Evolutionary conservation across 2,113 vertebrate genomes (phyloP), one percentile per base, ranked within the genome.

Genomic region (Psophia crepitans): DNA sequence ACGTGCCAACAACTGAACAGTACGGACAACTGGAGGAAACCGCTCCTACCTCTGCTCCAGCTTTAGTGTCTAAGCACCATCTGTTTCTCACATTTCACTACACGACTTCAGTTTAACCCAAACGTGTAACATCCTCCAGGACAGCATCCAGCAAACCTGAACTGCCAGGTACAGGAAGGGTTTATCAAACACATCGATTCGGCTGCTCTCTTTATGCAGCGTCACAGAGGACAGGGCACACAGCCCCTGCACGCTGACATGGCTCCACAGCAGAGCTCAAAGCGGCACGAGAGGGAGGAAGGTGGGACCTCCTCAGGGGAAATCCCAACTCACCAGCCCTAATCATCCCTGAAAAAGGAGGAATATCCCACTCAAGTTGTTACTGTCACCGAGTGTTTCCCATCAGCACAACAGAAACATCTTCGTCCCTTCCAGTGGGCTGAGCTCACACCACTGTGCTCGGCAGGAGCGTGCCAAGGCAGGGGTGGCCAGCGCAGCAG

Each of bases 361-460:
- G 23, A 49, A 39, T 8, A 41, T 24, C 61, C 69, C 22, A 37
- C 9, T 20, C 43, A 13, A 7, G 21, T 27, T 64, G 9, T 26
- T n/a, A 5, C 57, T 20, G 37, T 6, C 78, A 41, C 16, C 43
- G 23, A 11, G 44, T 1, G 0, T 15, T 39, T 70, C 84, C 35
- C 78, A 39, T 3, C 46, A 58, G 53, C 19, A 39, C 60, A n/a
- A 43, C 39, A 44, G 27, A 20, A 77, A 26, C 28, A n/a, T 33
- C 4, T 30, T 14, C 32, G 35, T 24, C 63, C 1, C 19, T 18
- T 14, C 48, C 7, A 4, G 1, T 0, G 16, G 64, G n/a, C 63
- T 8, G 46, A 61, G 39, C 2, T 32, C 20, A 14, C 49, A 8
- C 1, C 28, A 6, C 41, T n/a, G n/a, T n/a, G 30, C 66, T 41